These are phyloP conservation scores for Acanthisitta chloris DNA, from an alignment of 2,113 vertebrate genomes.

Conservation along the genomic window DNA sequence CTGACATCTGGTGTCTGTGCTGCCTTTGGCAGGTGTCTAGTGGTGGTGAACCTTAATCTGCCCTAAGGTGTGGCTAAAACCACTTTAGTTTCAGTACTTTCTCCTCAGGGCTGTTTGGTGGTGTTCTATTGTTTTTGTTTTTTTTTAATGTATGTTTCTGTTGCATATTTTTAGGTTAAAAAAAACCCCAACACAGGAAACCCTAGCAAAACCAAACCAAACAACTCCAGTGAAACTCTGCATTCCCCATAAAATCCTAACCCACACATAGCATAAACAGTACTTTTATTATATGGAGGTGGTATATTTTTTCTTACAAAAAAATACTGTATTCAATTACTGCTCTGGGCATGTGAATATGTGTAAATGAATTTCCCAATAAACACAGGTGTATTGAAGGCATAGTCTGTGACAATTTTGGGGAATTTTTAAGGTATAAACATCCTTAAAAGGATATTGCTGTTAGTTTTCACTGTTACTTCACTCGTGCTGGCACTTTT, in stretches of 20 bases:
- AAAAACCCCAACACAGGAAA: not conserved
- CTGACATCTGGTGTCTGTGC: not conserved
- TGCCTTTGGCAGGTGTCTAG: not conserved
- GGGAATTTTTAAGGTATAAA: not conserved
- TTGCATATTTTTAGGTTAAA: not conserved
- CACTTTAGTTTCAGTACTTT: not conserved
- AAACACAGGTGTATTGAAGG: not conserved
- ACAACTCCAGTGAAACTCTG: rapidly evolving
- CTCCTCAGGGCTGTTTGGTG: not conserved
- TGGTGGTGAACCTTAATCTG: not conserved
- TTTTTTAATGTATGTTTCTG: not conserved
- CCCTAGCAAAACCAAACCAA: not conserved
- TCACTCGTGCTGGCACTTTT: not conserved
- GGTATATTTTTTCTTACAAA: not conserved
- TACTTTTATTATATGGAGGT: not conserved
- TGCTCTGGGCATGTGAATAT: not conserved
- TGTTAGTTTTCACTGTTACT: not conserved
- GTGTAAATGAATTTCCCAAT: not conserved
- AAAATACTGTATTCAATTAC: not conserved
- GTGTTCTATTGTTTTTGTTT: not conserved
- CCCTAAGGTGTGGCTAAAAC: not conserved
- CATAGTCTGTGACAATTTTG: not conserved
- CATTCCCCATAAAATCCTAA: not conserved
- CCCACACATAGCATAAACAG: rapidly evolving
- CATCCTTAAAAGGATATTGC: not conserved